Conservation (phyloP, 2,797 vertebrate species). For the Pangasius sanitwongsei region DNA sequence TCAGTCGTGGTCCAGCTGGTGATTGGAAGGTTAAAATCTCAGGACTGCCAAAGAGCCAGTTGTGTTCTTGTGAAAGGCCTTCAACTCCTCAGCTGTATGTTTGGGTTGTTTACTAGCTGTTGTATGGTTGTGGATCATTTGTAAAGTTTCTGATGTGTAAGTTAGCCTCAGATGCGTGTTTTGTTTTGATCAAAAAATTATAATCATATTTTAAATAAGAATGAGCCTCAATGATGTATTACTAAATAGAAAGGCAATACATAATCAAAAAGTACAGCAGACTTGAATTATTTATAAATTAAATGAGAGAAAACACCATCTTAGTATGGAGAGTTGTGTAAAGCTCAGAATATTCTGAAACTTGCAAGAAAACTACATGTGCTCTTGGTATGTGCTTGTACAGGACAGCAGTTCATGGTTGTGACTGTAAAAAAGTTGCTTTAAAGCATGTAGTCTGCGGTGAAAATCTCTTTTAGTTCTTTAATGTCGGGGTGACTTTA, state of each 20-base stretch:
- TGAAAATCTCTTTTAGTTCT: too few species aligned
- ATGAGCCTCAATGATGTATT: background rate
- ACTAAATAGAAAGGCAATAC: background rate
- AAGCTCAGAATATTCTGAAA: background rate
- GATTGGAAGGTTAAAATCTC: background rate
- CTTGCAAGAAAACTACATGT: background rate
- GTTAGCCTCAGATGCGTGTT: background rate
- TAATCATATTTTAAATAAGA: background rate
- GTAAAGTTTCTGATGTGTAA: background rate
- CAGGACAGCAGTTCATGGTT: background rate
- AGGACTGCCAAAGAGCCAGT: background rate
- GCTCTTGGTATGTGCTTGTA: background rate
- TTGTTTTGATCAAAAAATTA: background rate
- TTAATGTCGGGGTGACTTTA: background rate
- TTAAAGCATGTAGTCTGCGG: too few species aligned
- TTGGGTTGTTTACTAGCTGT: background rate
- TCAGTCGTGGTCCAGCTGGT: background rate
- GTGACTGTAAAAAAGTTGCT: background rate
- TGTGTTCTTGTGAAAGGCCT: background rate
- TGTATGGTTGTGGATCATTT: background rate
- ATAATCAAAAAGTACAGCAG: background rate
- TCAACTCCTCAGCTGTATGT: background rate
- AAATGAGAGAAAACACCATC: background rate
- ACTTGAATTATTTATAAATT: background rate
- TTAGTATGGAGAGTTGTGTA: background rate